Conservation (phyloP, 1,140 invertebrate species). For the Anadara kagoshimensis region DNA sequence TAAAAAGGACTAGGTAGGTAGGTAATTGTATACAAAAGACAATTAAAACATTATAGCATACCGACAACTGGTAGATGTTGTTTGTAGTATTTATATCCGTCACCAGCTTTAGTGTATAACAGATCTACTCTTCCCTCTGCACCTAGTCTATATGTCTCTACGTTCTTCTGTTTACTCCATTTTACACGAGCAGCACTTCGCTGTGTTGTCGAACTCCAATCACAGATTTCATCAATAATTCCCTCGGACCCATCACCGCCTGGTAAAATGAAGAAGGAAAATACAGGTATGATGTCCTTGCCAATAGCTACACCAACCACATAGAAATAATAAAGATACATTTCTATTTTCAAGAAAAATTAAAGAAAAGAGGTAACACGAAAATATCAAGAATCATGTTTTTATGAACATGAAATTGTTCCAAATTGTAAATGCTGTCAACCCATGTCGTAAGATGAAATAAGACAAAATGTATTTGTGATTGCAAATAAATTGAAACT, state of each 20-base stretch:
- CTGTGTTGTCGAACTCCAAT: constrained; percentile 89
- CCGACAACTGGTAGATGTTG: constrained; percentile 88
- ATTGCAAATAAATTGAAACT: too few species aligned
- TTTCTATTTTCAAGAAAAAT: too few species aligned
- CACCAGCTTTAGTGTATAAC: constrained; percentile 82
- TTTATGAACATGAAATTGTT: too few species aligned
- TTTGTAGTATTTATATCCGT: constrained; percentile 84
- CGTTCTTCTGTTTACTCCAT: constrained; percentile 69
- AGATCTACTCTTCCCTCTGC: constrained; percentile 92
- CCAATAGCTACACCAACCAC: too few species aligned
- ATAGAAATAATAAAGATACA: too few species aligned
- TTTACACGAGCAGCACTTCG: constrained; percentile 88
- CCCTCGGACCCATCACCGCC: constrained; percentile 80
- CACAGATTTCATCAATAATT: constrained; percentile 85
- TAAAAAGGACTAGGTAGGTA: too few species aligned
- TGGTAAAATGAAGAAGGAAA: constrained; percentile 22
- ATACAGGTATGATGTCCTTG: not conserved
- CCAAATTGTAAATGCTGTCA: too few species aligned
- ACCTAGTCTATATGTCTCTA: constrained; percentile 84
- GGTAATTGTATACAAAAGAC: too few species aligned
- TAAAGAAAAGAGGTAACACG: too few species aligned
- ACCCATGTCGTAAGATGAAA: too few species aligned
- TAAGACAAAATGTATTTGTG: too few species aligned
- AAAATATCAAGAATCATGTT: too few species aligned
- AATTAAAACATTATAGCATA: constrained; percentile 50